Base-by-base conservation (phyloP, 2,888 invertebrate genomes). In the Nomada lathburiana region DNA sequence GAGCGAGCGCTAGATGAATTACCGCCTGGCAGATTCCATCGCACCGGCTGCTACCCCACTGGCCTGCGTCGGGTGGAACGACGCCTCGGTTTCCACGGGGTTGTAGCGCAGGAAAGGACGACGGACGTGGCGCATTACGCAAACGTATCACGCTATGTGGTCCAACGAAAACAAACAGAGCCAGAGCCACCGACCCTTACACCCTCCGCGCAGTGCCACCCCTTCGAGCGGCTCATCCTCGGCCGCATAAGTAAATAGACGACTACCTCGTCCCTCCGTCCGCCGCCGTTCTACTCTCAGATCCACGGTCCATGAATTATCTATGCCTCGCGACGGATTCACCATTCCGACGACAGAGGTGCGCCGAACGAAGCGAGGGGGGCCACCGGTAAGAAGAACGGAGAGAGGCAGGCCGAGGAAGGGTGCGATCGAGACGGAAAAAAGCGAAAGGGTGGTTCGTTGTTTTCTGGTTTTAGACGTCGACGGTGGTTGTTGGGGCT, bases 91-190 rank as follows among this genome's bases (percentile, higher is more conserved):
- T 26, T 16, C 47, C 10, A 59, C 50, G 86, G 86, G 85, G 75
- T 80, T 81, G 83, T 83, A 76, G 84, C 72, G 77, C 80, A 83
- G 85, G 69, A 87, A 83, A 86, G 89, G 88, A 88, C 87, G 86
- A 88, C 89, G 89, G 92, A 92, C 91, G 89, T 88, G 89, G 91
- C 90, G 91, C 91, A 93, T 93, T 93, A 93, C 92, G 93, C 93
- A 93, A 93, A 93, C 92, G 92, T 93, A 93, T 93, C 93, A 93
- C 93, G 93, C 92, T 93, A 93, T 93, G 92, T 93, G 91, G 93
- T 92, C 93, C 93, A 93, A 93, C 91, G 93, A 92, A 93, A 93
- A 93, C 93, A 93, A 93, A 93, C 93, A 93, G 90, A 91, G 90
- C 89, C 90, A 84, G 87, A 87, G 89, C 86, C 81, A 86, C 84